Evolutionary conservation across 2,113 vertebrate species (phyloP), one percentile per base, ranked within the genome.

Genomic region (Pantherophis guttatus): DNA sequence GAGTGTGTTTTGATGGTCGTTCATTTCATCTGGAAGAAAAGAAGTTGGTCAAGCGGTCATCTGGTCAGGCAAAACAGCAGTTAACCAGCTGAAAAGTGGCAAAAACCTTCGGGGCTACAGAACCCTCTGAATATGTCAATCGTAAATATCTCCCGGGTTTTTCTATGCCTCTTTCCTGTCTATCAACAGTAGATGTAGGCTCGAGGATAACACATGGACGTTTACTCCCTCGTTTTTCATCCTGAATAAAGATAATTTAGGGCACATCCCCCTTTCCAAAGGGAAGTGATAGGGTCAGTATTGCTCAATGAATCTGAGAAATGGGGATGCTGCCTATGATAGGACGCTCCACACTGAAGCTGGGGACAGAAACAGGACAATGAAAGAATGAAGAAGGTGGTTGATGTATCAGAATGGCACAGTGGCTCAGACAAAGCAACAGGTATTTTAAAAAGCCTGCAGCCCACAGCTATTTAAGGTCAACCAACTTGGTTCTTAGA

Each of bases 1-100:
- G 91, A 99, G 95, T 0, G 99, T 99, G 98, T 99, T 99, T 98
- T 99, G 99, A 93, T 99, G 98, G 96, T 99, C 99, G 0, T 99
- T 99, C 98, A 99, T 99, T 98, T 99, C 99, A 0, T 99, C 99
- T 99, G 98, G 8, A 86, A 95, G 94, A 95, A 44, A 24, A 94
- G 53, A 95, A 95, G 5, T 23, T 2, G 12, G 48, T 9, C 12
- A 55, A 59, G 29, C 2, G 29, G 12, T 12, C 13, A 59, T 1
- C 1, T 4, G 5, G 39, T 12, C 17, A n/a, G 8, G 53, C 21
- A 19, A 12, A 24, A 17, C 19, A 21, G 8, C 5, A 58, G 15
- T 8, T 8, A 39, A 17, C 2, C 19, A 21, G 54, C 8, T 44
- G 26, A 57, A 86, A 21, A 62, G 3, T 10, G 1, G 0, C 2